Base-by-base conservation (phyloP, 2,797 vertebrate genomes). In the Dryobates pubescens region DNA sequence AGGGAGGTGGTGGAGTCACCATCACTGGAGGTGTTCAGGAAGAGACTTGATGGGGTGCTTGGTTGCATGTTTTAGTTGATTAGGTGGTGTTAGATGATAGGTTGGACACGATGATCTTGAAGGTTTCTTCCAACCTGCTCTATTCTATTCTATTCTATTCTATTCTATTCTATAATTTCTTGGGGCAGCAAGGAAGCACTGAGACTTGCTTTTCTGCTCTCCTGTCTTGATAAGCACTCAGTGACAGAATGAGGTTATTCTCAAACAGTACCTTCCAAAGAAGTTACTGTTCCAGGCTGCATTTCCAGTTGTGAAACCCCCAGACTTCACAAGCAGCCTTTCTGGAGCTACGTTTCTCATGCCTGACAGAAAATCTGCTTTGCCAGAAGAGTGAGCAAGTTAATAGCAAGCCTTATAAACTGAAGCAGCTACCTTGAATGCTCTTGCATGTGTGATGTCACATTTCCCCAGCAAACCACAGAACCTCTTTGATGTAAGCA, bases 211-310 rank as follows among this genome's bases (percentile, higher is more conserved):
- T 89, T 88, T 53, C 65, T 94, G 77, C 63, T 85, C 58, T 84
- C 59, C 68, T 67, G 26, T 30, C 3, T 1, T 83, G 62, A 91
- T 30, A 62, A 85, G 74, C 22, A 58, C 62, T 80, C 10, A 2
- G 74, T 91, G 80, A 96, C 90, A 95, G 73, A 95, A 89, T 88
- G 22, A 82, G 57, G 67, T 87, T 95, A 92, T 12, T 76, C 69
- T 74, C 64, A 24, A 38, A 59, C 7, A 75, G 27, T 23, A 65
- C 23, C 18, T 62, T 90, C 51, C n/a, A 51, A 61, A 72, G 38
- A 73, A 78, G 38, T 72, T 82, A 34, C 17, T 82, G 74, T 73
- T 82, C 19, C 68, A 82, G 47, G 8, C 27, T 75, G 53, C 24
- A 43, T 80, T 84, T 84, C 45, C 38, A 77, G 43, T 56, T 58